A percentile compares a stretch with the other conserved stretches of the same genome.
Conservation (phyloP, 2,113 vertebrate species). For the Aix galericulata region DNA sequence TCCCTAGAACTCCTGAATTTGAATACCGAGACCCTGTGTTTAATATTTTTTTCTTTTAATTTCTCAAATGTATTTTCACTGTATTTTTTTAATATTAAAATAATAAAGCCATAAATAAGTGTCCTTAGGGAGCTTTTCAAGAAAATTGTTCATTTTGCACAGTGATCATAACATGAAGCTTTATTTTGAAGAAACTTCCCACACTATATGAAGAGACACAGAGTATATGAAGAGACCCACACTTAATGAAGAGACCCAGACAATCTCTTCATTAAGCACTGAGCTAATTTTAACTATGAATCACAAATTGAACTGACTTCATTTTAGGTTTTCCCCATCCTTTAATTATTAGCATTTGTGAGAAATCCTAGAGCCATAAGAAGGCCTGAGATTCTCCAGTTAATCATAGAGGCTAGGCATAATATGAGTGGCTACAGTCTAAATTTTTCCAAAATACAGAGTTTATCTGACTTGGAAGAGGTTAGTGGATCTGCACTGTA, state of each 20-base stretch:
- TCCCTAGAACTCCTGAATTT: slow-evolving; percentile 6
- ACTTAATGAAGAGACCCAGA: not conserved
- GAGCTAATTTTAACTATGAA: not conserved
- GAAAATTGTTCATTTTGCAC: not conserved
- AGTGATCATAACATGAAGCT: not conserved
- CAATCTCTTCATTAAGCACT: not conserved
- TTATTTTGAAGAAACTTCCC: not conserved
- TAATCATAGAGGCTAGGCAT: not conserved
- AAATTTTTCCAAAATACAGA: not conserved
- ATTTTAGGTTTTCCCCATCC: not conserved
- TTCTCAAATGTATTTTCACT: slow-evolving; percentile 21
- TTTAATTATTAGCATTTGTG: not conserved
- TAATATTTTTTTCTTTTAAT: slow-evolving; percentile 24
- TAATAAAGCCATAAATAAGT: slow-evolving; percentile 31
- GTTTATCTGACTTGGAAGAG: not conserved
- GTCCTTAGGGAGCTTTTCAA: not conserved
- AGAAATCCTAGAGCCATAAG: not conserved
- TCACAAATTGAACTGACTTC: not conserved
- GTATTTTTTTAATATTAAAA: not conserved
- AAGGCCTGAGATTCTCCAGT: not conserved
- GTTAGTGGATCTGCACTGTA: not conserved
- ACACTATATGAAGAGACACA: not conserved
- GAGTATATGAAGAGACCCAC: no score
- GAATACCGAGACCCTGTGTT: slow-evolving; percentile 19
- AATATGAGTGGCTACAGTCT: not conserved